Base-by-base conservation (phyloP, 2,797 vertebrate genomes). In the Danio aesculapii region DNA sequence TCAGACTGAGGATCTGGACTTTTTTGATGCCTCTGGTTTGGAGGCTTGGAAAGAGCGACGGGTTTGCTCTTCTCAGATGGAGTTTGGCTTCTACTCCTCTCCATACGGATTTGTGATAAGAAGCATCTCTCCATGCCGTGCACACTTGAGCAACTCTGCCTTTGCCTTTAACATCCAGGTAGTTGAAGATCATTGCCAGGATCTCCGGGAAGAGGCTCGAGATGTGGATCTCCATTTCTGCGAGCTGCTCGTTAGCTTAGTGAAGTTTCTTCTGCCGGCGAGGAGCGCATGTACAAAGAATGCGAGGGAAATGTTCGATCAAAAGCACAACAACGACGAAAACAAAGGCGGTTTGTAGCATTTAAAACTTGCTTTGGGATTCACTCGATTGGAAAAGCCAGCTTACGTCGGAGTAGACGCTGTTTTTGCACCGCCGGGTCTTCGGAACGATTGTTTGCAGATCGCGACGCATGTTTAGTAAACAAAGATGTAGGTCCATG, bases 171-270 rank as follows among this genome's bases (percentile, higher is more conserved):
- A 98, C 97, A 86, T 98, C 97, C 95, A 98, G 93, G 93, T 97
- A 98, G 90, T 96, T 96, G 92, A 99, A 99, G 92, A 98, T 98
- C 96, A 99, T 98, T 88, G 97, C 97, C 92, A 98, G 93, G 90
- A 99, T 97, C 94, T 99, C 97, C 66, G 97, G 97, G 91, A 98
- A 99, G 93, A 99, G 93, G 94, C 96, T 97, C 87, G 97, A 98
- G 92, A 98, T 95, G 95, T 98, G 97, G 91, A 96, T 98, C 97
- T 99, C 97, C 97, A 99, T 98, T 73, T 85, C 86, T 66, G 10
- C 41, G 30, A 49, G 66, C 79, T 6, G 71, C 49, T 49, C 41
- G 78, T 64, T 80, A 66, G 77, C 78, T 76, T 68, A 68, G 70
- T 39, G 8, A 79, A 83, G 77, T 77, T 76, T 79, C 21, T 55